A percentile compares a stretch with the other conserved stretches of the same genome.
These are phyloP conservation scores for Bothrops jararaca DNA, from an alignment of 2,113 vertebrate genomes.

Conservation along the genomic window DNA sequence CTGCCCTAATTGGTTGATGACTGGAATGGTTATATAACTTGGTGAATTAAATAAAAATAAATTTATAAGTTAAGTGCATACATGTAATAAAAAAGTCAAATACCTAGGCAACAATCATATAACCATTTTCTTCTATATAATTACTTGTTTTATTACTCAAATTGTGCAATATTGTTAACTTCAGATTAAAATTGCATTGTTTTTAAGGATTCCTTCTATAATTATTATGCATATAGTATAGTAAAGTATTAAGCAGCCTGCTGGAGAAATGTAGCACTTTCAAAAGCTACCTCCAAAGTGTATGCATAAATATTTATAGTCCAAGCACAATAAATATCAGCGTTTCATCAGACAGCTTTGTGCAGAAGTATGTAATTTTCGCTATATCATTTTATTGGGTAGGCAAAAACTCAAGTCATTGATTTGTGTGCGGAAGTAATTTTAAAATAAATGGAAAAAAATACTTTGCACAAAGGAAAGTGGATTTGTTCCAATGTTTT, in stretches of 20 bases:
- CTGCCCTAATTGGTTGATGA: neutral
- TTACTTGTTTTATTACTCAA: neutral
- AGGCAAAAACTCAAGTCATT: neutral
- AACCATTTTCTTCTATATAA: neutral
- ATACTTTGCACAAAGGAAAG: neutral
- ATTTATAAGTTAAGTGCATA: neutral
- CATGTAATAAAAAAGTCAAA: neutral
- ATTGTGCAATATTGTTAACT: neutral
- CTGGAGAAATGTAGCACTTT: neutral
- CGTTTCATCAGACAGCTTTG: neutral
- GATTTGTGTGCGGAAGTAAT: neutral
- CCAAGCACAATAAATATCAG: neutral
- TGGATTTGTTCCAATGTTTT: neutral
- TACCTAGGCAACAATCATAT: neutral
- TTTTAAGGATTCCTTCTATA: neutral
- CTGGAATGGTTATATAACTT: neutral
- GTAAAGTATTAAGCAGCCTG: neutral
- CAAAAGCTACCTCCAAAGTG: neutral
- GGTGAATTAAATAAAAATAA: neutral
- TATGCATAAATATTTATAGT: conserved; percentile 1
- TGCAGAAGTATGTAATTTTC: neutral
- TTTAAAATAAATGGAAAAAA: neutral
- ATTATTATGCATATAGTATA: neutral
- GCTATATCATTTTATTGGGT: neutral
- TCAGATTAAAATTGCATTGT: neutral